phyloP scores from a whole-genome alignment of 2,113 vertebrate genomes.

The Diadophis punctatus region DNA sequence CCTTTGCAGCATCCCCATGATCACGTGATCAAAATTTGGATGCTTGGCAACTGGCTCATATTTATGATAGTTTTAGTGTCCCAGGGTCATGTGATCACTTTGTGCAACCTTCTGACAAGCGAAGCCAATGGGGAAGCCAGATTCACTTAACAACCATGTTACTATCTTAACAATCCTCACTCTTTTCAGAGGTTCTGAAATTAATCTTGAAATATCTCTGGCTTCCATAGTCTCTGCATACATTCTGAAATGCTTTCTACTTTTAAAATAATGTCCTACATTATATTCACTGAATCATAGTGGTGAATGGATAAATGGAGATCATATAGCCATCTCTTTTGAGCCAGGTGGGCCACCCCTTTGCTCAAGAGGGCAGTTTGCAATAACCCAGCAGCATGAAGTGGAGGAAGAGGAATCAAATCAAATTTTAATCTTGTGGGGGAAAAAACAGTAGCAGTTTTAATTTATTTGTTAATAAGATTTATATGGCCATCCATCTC shows the following conservation, averaged over 20 bases:
- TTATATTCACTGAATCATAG: neutral
- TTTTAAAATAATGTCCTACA: neutral
- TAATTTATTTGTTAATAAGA: neutral
- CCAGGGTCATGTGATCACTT: neutral
- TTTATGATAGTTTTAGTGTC: neutral
- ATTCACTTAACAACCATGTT: neutral
- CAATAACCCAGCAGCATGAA: neutral
- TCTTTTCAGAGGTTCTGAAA: neutral
- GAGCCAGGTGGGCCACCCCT: neutral
- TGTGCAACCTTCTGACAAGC: neutral
- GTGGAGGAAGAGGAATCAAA: neutral
- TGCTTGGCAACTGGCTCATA: neutral
- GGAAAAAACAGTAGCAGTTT: neutral
- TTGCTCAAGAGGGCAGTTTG: neutral
- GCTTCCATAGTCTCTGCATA: neutral
- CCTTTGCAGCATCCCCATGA: neutral
- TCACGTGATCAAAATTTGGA: neutral
- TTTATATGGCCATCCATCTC: neutral
- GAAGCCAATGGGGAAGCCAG: neutral
- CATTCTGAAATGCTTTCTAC: neutral
- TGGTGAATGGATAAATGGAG: neutral
- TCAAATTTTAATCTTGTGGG: neutral
- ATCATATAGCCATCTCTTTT: neutral
- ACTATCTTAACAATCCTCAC: neutral
- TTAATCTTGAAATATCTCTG: neutral